These are phyloP conservation scores for Anguilla megastoma DNA, from an alignment of 2,797 vertebrate species.

Conservation along the genomic window DNA sequence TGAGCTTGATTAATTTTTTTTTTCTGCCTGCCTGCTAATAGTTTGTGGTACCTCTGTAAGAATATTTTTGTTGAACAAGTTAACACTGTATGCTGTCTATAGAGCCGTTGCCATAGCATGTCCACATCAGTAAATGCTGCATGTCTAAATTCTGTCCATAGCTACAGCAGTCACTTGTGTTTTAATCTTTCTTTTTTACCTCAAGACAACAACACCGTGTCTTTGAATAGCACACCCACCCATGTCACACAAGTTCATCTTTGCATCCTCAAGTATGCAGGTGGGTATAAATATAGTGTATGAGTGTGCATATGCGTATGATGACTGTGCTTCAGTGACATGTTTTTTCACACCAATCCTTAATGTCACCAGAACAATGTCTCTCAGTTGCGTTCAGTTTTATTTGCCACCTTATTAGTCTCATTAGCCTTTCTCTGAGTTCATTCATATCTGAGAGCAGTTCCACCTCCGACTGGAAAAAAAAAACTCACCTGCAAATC, in stretches of 20 bases:
- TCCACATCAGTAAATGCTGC: background rate
- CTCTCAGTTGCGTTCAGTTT: background rate
- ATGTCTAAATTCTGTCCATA: background rate
- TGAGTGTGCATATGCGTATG: background rate
- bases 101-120: background rate
- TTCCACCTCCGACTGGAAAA: background rate
- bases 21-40: constrained; percentile 21
- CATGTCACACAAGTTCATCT: background rate
- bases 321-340: background rate
- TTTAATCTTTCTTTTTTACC: background rate
- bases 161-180: background rate
- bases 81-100: background rate
- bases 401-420: background rate
- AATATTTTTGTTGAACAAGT: constrained; percentile 14
- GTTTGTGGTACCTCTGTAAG: background rate
- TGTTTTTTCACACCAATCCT: background rate
- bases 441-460: background rate
- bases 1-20: background rate
- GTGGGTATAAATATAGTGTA: background rate
- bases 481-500: background rate
- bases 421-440: background rate
- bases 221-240: background rate
- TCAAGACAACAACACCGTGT: background rate
- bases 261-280: background rate
- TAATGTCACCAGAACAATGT: too few species aligned